Percentiles rank a stretch among this genome's conserved stretches.
Evolutionary conservation across 1,140 invertebrate genomes (phyloP).

Genomic region (Copidosoma floridanum): DNA sequence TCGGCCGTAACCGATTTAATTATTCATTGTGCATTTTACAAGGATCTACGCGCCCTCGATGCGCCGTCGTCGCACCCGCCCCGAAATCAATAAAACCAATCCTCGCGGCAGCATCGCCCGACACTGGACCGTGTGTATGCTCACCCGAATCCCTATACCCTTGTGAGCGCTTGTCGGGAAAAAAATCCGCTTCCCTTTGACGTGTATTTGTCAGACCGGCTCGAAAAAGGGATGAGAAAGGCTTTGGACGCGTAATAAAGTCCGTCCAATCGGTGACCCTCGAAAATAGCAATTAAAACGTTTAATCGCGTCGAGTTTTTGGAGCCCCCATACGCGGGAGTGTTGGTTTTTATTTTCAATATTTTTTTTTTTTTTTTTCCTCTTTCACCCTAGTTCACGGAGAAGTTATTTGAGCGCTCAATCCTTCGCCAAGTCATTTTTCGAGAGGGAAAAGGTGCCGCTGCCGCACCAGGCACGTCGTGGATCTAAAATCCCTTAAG

Average conservation of each 20-base stretch:
- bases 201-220: no score
- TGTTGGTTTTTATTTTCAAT: conserved; percentile 35
- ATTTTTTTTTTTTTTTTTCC: no score
- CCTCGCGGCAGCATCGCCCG: no score
- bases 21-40: conserved; percentile 13
- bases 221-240: no score
- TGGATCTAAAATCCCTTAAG: conserved; percentile 53
- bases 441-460: conserved; percentile 13
- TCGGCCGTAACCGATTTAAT: background rate
- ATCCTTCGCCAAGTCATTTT: background rate
- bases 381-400: no score
- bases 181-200: no score
- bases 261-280: background rate
- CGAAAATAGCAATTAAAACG: conserved; percentile 49
- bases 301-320: conserved; percentile 39
- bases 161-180: no score
- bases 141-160: no score
- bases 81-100: conserved; percentile 16
- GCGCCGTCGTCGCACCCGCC: background rate
- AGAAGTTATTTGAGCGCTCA: conserved; percentile 12
- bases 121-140: no score
- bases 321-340: background rate
- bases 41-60: background rate
- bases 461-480: no score
- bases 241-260: no score